These are phyloP conservation scores for Stegastes partitus DNA, from an alignment of 2,113 vertebrate genomes.

Conservation along the genomic window DNA sequence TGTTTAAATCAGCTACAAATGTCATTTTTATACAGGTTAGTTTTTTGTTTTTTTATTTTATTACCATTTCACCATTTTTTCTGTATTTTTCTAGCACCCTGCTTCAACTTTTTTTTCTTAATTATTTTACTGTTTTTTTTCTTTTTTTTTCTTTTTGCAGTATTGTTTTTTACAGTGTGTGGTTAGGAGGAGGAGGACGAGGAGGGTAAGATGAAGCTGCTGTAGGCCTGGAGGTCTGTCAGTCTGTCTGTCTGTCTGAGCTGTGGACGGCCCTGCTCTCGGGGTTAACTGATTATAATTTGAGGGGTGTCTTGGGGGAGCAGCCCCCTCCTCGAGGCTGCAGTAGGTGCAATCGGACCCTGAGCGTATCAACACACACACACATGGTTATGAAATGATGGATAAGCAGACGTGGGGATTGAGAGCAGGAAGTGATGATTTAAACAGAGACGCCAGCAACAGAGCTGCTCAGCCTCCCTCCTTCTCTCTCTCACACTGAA, in stretches of 20 bases:
- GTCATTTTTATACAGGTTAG: too few relatives aligned
- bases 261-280: constrained; percentile 53
- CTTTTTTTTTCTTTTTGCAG: too few relatives aligned
- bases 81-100: background rate
- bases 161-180: constrained; percentile 6
- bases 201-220: constrained; percentile 65
- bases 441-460: constrained; percentile 79
- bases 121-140: too few relatives aligned
- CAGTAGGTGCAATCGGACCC: constrained; percentile 76
- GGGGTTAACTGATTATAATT: constrained; percentile 85
- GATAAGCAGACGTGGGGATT: constrained; percentile 79
- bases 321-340: constrained; percentile 76
- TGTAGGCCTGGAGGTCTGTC: constrained; percentile 63
- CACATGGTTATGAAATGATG: constrained; percentile 73
- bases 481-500: constrained; percentile 11
- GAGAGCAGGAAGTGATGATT: constrained; percentile 84
- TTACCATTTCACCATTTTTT: too few relatives aligned
- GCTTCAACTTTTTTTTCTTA: too few relatives aligned
- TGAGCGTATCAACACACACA: constrained; percentile 52
- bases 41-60: too few relatives aligned
- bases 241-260: constrained; percentile 34
- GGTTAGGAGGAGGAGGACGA: constrained; percentile 16
- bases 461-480: constrained; percentile 27
- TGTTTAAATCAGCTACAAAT: too few relatives aligned
- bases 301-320: constrained; percentile 73